These are phyloP conservation scores for Aleadryas rufinucha DNA, from an alignment of 2,113 vertebrate genomes.

Conservation along the genomic window DNA sequence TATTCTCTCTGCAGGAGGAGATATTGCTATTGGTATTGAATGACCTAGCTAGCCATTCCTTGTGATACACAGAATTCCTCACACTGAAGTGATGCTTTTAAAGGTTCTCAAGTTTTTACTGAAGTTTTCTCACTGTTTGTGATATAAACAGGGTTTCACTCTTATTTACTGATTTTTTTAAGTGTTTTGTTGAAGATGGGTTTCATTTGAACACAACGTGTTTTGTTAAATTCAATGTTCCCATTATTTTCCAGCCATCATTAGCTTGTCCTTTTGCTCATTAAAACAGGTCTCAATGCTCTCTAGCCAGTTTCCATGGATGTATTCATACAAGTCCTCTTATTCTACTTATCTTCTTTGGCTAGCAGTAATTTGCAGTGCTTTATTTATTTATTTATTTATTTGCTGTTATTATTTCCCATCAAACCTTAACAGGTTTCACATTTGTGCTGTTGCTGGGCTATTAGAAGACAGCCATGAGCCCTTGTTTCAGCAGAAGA, in stretches of 20 bases:
- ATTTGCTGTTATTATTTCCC: not conserved
- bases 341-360: not conserved
- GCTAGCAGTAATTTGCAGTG: not conserved
- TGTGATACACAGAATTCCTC: not conserved
- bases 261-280: not conserved
- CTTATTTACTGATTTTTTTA: not conserved
- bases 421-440: not conserved
- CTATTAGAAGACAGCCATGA: not conserved
- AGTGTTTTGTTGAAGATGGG: not conserved
- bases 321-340: not conserved
- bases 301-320: slow-evolving; percentile 16
- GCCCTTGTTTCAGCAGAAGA: not conserved
- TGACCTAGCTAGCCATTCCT: not conserved
- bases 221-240: not conserved
- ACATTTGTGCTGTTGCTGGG: not conserved
- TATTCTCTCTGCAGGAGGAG: not conserved
- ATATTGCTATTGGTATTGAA: not conserved
- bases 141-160: not conserved
- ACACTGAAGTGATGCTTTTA: not conserved
- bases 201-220: not conserved
- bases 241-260: not conserved
- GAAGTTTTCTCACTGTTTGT: not conserved
- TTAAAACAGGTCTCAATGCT: not conserved
- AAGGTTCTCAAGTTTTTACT: not conserved
- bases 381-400: not conserved